These are phyloP conservation scores for Mormyrus lacerda DNA, from an alignment of 2,113 vertebrate species.

Conservation along the genomic window DNA sequence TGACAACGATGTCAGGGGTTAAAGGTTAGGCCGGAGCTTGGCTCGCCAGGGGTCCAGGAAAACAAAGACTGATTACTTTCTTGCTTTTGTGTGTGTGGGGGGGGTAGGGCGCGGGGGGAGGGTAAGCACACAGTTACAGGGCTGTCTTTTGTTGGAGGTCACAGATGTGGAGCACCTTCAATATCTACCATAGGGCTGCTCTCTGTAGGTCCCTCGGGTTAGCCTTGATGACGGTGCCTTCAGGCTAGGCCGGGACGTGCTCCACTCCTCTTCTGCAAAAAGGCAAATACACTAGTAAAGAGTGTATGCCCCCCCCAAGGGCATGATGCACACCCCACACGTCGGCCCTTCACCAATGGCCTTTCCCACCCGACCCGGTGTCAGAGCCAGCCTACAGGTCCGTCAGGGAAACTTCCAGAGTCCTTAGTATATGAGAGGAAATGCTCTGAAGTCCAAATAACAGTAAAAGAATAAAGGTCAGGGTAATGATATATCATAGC, in stretches of 20 bases:
- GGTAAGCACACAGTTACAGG: constrained; percentile 65
- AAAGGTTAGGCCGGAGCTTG: constrained; percentile 61
- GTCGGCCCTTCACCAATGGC: not conserved
- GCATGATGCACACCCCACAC: not conserved
- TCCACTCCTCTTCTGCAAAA: constrained; percentile 89
- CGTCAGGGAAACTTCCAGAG: not conserved
- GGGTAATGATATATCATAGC: not conserved
- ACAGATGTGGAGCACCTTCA: constrained; percentile 84
- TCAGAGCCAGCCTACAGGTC: not conserved
- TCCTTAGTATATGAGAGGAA: not conserved
- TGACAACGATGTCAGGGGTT: constrained; percentile 58
- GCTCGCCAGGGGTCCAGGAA: constrained; percentile 54
- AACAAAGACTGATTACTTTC: constrained; percentile 77
- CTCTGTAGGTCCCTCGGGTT: constrained; percentile 90
- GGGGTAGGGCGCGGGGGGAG: constrained; percentile 13
- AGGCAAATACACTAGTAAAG: constrained; percentile 29
- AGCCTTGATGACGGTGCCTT: constrained; percentile 86
- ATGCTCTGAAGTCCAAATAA: not conserved
- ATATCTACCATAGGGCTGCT: constrained; percentile 99
- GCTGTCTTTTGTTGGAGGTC: constrained; percentile 71
- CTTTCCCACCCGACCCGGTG: not conserved
- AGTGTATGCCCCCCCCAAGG: constrained; percentile 32
- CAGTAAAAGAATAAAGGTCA: constrained; percentile 6
- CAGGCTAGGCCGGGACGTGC: constrained; percentile 70
- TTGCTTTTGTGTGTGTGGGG: constrained; percentile 55